These are phyloP conservation scores for Tamias sibiricus DNA, from an alignment of 2,113 vertebrate genomes.

Conservation along the genomic window DNA sequence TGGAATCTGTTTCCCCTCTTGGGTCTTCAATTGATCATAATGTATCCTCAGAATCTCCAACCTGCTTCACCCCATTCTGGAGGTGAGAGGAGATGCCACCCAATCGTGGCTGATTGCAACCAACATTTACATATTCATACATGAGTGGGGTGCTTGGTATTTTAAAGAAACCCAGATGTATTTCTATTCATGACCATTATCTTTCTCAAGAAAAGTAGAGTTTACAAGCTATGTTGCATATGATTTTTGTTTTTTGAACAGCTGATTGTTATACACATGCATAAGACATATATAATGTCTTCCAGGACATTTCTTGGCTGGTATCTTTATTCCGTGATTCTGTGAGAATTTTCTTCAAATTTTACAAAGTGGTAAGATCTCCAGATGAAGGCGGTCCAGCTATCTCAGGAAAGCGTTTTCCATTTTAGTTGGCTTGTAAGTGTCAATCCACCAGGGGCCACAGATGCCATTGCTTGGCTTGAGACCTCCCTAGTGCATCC, in stretches of 20 bases:
- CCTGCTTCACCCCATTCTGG: background rate
- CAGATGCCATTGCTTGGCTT: conserved; percentile 36
- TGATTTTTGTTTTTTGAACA: conserved; percentile 66
- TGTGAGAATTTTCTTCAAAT: conserved; percentile 62
- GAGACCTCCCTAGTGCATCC: background rate
- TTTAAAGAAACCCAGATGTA: conserved; percentile 51
- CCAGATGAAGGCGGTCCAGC: conserved; percentile 47
- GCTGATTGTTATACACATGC: conserved; percentile 41
- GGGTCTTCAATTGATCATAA: background rate
- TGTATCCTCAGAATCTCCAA: background rate
- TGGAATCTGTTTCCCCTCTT: background rate
- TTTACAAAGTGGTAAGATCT: conserved; percentile 55
- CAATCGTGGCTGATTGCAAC: background rate
- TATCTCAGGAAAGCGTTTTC: conserved; percentile 38
- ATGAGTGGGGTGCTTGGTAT: background rate
- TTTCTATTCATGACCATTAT: conserved; percentile 40
- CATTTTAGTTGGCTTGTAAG: conserved; percentile 19
- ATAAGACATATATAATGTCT: conserved; percentile 64
- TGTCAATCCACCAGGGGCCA: conserved; percentile 23
- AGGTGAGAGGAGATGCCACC: background rate
- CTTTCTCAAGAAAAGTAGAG: conserved; percentile 49
- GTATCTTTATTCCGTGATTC: conserved; percentile 71
- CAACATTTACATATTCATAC: background rate
- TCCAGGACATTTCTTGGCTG: conserved; percentile 72
- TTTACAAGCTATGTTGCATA: background rate